Percentiles rank a stretch among this genome's conserved stretches.
These are phyloP conservation scores for Harpegnathos saltator DNA, from an alignment of 1,140 invertebrate genomes.

Conservation along the genomic window DNA sequence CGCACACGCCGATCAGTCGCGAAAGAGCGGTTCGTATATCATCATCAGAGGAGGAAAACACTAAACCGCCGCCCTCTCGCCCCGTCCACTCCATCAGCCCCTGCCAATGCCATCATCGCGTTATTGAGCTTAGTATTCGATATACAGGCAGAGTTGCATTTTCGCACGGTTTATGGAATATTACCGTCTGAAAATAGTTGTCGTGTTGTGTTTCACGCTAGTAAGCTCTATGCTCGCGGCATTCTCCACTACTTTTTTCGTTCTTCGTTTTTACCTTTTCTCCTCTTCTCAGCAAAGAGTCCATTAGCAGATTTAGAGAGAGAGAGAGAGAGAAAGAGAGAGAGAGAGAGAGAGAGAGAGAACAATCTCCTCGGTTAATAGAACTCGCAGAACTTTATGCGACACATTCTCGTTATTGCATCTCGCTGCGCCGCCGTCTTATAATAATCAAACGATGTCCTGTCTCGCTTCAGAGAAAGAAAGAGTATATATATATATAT, in stretches of 20 bases:
- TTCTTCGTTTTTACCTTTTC: not conserved
- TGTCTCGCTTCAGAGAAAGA: no score
- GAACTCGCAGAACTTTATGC: no score
- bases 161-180: conserved; percentile 32
- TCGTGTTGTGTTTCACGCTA: conserved; percentile 39
- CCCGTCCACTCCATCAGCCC: no score
- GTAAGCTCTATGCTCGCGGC: conserved; percentile 7
- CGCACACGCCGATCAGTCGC: conserved; percentile 23
- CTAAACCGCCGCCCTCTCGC: conserved; percentile 11
- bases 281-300: not conserved
- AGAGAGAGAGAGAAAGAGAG: not conserved
- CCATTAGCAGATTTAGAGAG: conserved; percentile 26
- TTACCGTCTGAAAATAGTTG: conserved; percentile 8
- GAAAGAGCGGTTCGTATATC: no score
- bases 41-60: conserved; percentile 27
- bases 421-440: no score
- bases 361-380: no score
- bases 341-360: no score
- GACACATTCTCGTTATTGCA: no score
- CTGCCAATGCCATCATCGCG: no score
- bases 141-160: not conserved
- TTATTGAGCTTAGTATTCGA: conserved; percentile 20
- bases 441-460: no score
- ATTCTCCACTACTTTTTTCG: not conserved
- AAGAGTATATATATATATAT: no score